A percentile compares a stretch with the other conserved stretches of the same genome.
These are phyloP conservation scores for Eupithecia vulgata DNA, from an alignment of 2,888 invertebrate species.

Conservation along the genomic window DNA sequence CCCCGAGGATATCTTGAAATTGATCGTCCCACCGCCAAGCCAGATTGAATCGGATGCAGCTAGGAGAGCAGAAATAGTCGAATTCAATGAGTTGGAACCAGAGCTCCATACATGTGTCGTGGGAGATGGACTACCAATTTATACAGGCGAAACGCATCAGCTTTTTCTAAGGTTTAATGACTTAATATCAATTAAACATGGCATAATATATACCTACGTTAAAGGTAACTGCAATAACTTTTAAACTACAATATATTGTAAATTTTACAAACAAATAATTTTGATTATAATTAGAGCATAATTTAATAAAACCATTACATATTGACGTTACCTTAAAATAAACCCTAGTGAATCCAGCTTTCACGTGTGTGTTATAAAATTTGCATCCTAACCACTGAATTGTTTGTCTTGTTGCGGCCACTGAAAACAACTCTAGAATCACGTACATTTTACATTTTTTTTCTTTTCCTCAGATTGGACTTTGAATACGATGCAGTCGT, in stretches of 20 bases:
- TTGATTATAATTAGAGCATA: too few species aligned
- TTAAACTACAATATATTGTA: neutral
- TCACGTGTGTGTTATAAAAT: neutral
- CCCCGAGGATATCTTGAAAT: neutral
- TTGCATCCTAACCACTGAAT: neutral
- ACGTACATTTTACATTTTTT: neutral
- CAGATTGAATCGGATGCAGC: neutral
- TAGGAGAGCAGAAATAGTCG: neutral
- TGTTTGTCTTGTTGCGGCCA: neutral
- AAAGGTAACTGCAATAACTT: neutral
- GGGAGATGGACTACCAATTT: neutral
- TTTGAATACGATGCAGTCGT: constrained; percentile 8
- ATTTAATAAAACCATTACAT: neutral
- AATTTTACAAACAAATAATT: too few species aligned
- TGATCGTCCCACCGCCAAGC: constrained; percentile 1
- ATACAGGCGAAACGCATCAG: neutral
- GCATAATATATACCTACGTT: neutral
- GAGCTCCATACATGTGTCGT: neutral
- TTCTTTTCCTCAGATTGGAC: constrained; percentile 1
- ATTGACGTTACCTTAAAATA: neutral
- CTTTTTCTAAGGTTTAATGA: constrained; percentile 8
- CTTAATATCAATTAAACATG: neutral
- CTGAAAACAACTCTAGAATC: neutral
- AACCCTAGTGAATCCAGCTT: too few species aligned
- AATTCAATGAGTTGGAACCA: neutral